phyloP scores from a whole-genome alignment of 2,888 invertebrate species.

The Pasiphila rectangulata region DNA sequence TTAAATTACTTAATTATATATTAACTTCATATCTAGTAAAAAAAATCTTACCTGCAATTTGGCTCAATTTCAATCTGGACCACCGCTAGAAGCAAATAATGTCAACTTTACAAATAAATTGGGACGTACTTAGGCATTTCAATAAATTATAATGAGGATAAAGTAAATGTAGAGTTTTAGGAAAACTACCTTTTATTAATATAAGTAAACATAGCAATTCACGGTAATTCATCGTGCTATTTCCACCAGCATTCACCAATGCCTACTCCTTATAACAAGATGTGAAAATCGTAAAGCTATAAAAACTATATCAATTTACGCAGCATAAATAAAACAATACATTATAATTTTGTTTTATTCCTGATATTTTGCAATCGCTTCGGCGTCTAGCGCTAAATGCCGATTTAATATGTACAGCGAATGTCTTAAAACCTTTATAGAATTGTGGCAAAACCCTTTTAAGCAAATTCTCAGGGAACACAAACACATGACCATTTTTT shows the following conservation, averaged over 20 bases:
- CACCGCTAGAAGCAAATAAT: constrained; percentile 10
- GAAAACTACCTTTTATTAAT: constrained; percentile 12
- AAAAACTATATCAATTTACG: constrained; percentile 9
- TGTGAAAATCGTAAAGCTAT: constrained; percentile 5
- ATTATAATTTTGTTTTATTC: too few relatives aligned
- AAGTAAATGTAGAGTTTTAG: too few relatives aligned
- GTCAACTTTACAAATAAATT: too few relatives aligned
- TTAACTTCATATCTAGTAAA: too few relatives aligned
- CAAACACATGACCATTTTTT: constrained; percentile 82
- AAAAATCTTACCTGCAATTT: constrained; percentile 47
- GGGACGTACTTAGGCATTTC: too few relatives aligned
- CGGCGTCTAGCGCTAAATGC: too few relatives aligned
- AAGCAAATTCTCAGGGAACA: constrained; percentile 79
- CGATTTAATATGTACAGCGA: constrained; percentile 51
- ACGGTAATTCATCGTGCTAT: constrained; percentile 50
- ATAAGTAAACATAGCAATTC: constrained; percentile 14
- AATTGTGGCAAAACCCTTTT: constrained; percentile 54
- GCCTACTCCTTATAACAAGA: constrained; percentile 3
- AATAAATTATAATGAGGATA: too few relatives aligned
- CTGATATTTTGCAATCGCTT: too few relatives aligned
- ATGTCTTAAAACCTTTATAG: constrained; percentile 63
- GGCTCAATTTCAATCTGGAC: constrained; percentile 19
- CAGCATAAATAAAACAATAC: constrained; percentile 11
- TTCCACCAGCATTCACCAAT: background rate
- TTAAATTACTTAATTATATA: too few relatives aligned